A percentile compares a stretch with the other conserved stretches of the same genome.
phyloP scores from a whole-genome alignment of 2,113 vertebrate genomes.

The Indri indri region DNA sequence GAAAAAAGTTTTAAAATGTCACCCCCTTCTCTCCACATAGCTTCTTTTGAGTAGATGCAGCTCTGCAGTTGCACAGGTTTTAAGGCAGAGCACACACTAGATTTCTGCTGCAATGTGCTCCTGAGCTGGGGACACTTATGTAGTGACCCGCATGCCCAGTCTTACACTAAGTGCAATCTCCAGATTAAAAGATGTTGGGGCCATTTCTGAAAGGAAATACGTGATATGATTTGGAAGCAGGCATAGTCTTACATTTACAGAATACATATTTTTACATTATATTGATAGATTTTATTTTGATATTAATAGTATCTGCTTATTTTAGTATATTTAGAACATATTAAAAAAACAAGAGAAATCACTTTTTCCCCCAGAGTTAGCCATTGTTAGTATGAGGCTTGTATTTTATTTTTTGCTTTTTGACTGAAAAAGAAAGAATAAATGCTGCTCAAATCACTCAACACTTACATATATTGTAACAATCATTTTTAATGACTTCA shows the following conservation, averaged over 20 bases:
- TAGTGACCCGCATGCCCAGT: neutral
- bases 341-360: neutral
- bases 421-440: neutral
- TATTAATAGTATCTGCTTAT: neutral
- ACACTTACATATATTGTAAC: neutral
- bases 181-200: neutral
- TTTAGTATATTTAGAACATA: neutral
- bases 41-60: neutral
- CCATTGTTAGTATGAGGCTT: neutral
- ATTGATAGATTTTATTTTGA: neutral
- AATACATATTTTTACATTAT: neutral
- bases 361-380: neutral
- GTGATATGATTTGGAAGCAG: neutral
- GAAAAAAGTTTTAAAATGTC: neutral
- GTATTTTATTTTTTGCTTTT: neutral
- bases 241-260: neutral
- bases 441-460: neutral
- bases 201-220: neutral
- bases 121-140: neutral
- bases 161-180: neutral
- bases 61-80: neutral
- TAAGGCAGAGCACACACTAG: neutral
- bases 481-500: neutral
- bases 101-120: neutral
- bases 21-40: too few relatives aligned